Conservation (phyloP, 2,797 vertebrate species). For the Brachyalestes nurse region DNA sequence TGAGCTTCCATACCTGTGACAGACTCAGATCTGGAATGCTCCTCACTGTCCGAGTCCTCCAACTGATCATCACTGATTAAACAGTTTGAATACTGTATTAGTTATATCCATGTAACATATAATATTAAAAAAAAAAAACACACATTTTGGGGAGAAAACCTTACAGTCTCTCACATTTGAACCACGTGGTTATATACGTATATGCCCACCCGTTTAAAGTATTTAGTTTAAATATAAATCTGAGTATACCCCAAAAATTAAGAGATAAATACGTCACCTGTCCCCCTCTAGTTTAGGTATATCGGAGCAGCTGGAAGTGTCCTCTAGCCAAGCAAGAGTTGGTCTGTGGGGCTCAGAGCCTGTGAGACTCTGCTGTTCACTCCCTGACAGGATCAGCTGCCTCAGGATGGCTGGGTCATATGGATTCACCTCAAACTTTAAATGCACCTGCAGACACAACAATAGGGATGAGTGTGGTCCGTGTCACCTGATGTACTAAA, state of each 20-base stretch:
- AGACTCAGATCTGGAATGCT: slow-evolving; percentile 98
- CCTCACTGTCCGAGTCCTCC: slow-evolving; percentile 98
- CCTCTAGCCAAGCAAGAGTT: slow-evolving; percentile 94
- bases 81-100: slow-evolving; percentile 17
- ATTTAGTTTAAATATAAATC: no score
- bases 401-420: slow-evolving; percentile 95
- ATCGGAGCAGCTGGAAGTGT: slow-evolving; percentile 95
- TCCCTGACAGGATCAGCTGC: slow-evolving; percentile 87
- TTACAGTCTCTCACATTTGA: not conserved
- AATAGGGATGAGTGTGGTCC: not conserved
- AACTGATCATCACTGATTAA: slow-evolving; percentile 91
- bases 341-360: slow-evolving; percentile 90
- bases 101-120: not conserved
- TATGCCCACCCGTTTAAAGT: not conserved
- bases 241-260: not conserved
- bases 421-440: slow-evolving; percentile 98
- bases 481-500: not conserved
- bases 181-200: not conserved
- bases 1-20: slow-evolving; percentile 82
- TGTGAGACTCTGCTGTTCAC: slow-evolving; percentile 85
- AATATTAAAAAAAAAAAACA: not conserved
- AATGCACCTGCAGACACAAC: slow-evolving; percentile 84
- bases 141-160: not conserved
- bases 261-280: slow-evolving; percentile 77
- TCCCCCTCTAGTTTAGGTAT: slow-evolving; percentile 98